Conservation (phyloP, 2,797 vertebrate genomes). For the Rhinogobio ventralis region DNA sequence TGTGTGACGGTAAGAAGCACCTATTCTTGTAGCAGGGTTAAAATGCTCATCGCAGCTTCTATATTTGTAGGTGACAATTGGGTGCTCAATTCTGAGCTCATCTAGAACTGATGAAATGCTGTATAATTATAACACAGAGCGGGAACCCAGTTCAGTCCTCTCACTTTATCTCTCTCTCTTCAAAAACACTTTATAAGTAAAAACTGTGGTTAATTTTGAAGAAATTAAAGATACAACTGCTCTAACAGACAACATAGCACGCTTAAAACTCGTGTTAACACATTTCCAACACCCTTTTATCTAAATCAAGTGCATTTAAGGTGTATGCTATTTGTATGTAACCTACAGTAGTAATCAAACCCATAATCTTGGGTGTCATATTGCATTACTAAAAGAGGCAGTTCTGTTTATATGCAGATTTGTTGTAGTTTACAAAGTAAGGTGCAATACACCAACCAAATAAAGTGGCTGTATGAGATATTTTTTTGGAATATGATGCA, state of each 20-base stretch:
- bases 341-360: neutral
- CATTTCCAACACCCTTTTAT: neutral
- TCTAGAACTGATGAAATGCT: constrained; percentile 47
- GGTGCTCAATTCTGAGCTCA: constrained; percentile 53
- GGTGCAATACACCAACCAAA: neutral
- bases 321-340: neutral
- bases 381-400: neutral
- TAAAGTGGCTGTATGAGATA: neutral
- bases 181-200: constrained; percentile 2
- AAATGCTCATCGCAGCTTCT: constrained; percentile 38
- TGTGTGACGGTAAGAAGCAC: constrained; percentile 30
- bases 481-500: neutral
- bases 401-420: neutral
- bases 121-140: constrained; percentile 41
- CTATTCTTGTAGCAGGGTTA: constrained; percentile 47
- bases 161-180: neutral
- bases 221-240: neutral
- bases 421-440: neutral
- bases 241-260: neutral
- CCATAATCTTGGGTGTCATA: neutral
- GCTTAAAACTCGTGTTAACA: neutral
- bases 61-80: constrained; percentile 53
- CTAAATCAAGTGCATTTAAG: neutral
- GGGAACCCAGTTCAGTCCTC: constrained; percentile 22
- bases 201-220: neutral